Evolutionary conservation across 2,797 vertebrate species (phyloP).

Genomic region (Parauchenoglanis ngamensis): DNA sequence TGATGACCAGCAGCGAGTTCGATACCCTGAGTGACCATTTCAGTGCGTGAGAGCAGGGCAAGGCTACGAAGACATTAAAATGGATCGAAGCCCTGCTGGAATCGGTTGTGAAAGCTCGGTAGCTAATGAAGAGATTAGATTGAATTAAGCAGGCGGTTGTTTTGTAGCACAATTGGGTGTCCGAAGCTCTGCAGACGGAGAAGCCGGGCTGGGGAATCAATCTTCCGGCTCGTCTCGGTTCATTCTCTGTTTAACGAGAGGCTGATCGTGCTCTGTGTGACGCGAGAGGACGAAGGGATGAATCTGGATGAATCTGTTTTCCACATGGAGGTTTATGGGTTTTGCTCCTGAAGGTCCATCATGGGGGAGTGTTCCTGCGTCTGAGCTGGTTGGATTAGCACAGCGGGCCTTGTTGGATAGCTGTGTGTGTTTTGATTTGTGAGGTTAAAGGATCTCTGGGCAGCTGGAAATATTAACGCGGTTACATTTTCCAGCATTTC

Average conservation of each 20-base stretch:
- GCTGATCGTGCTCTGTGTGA: background rate
- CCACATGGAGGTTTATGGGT: background rate
- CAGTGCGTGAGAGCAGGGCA: background rate
- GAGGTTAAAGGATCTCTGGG: background rate
- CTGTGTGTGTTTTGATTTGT: background rate
- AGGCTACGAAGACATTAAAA: background rate
- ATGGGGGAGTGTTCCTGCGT: background rate
- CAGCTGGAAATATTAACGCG: too few species aligned
- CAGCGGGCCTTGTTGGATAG: background rate
- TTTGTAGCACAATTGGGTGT: background rate
- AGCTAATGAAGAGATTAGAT: background rate
- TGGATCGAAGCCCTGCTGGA: background rate
- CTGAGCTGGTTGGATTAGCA: background rate
- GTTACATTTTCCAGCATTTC: too few species aligned
- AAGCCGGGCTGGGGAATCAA: background rate
- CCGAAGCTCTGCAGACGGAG: background rate
- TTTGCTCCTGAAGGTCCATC: background rate
- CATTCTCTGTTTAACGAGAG: background rate
- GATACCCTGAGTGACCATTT: background rate
- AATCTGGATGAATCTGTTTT: background rate
- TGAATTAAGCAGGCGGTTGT: background rate
- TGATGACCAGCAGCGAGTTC: background rate
- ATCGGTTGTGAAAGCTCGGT: background rate
- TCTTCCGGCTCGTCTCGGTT: background rate
- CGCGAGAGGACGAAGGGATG: background rate